These are phyloP conservation scores for Ariopsis seemanni DNA, from an alignment of 2,113 vertebrate species.

Conservation along the genomic window DNA sequence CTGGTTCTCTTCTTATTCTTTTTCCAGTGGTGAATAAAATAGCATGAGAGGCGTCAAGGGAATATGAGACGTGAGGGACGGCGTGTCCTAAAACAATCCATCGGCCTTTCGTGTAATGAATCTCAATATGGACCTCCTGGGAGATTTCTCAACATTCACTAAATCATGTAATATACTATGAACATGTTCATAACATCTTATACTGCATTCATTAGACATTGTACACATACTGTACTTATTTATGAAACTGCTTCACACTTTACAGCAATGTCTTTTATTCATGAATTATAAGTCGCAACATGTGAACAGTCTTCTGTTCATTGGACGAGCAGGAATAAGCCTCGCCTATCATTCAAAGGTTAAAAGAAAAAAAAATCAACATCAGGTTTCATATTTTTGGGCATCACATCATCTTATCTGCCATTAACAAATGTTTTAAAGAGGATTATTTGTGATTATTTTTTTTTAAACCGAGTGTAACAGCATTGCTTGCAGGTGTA, in stretches of 20 bases:
- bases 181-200: neutral
- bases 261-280: neutral
- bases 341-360: no score
- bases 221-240: neutral
- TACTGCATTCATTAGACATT: neutral
- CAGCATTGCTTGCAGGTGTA: no score
- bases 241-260: neutral
- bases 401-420: no score
- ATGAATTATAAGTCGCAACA: no score
- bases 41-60: conserved; percentile 32
- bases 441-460: no score
- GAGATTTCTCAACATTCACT: conserved; percentile 38
- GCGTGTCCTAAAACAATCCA: conserved; percentile 57
- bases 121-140: conserved; percentile 64
- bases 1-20: neutral
- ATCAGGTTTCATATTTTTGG: no score
- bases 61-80: conserved; percentile 14
- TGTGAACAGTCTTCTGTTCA: no score
- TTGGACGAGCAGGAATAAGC: no score
- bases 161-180: neutral
- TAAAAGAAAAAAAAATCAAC: no score
- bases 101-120: conserved; percentile 68
- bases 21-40: conserved; percentile 35
- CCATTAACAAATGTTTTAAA: no score
- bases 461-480: no score